phyloP scores from a whole-genome alignment of 2,888 invertebrate genomes.

The Aradus depressus region DNA sequence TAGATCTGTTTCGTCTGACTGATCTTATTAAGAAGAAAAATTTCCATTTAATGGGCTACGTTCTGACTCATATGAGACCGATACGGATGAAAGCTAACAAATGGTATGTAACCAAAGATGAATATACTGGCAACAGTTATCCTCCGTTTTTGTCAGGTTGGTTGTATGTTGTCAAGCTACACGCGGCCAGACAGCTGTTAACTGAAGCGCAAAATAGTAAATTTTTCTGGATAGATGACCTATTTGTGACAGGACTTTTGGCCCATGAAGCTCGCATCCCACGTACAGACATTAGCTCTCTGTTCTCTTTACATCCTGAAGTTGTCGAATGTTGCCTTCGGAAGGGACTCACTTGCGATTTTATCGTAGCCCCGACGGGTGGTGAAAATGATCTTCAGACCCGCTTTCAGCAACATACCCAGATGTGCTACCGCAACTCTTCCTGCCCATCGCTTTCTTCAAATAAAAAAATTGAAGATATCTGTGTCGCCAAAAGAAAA shows the following conservation, averaged over 20 bases:
- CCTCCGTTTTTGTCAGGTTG: slow-evolving; percentile 73
- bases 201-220: slow-evolving; percentile 44
- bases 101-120: slow-evolving; percentile 63
- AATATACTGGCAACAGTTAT: slow-evolving; percentile 50
- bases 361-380: slow-evolving; percentile 65
- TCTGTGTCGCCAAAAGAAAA: slow-evolving; percentile 45
- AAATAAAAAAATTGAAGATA: slow-evolving; percentile 44
- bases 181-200: slow-evolving; percentile 48
- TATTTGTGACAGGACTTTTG: slow-evolving; percentile 70
- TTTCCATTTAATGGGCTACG: slow-evolving; percentile 51
- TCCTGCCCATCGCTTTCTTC: slow-evolving; percentile 43
- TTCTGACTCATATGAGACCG: slow-evolving; percentile 51
- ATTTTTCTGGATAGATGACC: slow-evolving; percentile 89
- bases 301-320: slow-evolving; percentile 60
- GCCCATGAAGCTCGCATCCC: slow-evolving; percentile 47
- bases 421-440: slow-evolving; percentile 43
- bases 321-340: slow-evolving; percentile 61
- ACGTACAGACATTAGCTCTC: slow-evolving; percentile 45
- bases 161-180: slow-evolving; percentile 65
- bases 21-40: slow-evolving; percentile 35
- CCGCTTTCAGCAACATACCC: slow-evolving; percentile 50
- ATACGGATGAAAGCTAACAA: slow-evolving; percentile 57
- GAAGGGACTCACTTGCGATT: slow-evolving; percentile 52
- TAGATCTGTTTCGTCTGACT: slow-evolving; percentile 51
- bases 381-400: slow-evolving; percentile 55